A percentile compares a stretch with the other conserved stretches of the same genome.
These are phyloP conservation scores for Caretta caretta DNA, from an alignment of 2,113 vertebrate genomes.

Conservation along the genomic window DNA sequence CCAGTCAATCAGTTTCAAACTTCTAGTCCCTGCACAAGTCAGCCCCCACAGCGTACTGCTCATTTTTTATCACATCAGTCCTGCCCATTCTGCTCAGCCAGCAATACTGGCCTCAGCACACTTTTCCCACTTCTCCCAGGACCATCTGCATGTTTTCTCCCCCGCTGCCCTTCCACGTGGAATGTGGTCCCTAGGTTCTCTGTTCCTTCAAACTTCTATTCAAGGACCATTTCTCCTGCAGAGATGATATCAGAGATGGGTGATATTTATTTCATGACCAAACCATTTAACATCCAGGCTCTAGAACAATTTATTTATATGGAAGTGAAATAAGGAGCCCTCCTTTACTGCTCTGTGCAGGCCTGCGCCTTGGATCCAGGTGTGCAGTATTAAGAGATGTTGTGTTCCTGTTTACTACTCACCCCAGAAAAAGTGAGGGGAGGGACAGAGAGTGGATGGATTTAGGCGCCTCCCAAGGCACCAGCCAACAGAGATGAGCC, in stretches of 20 bases:
- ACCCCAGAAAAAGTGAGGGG: not conserved
- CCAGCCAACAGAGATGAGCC: not conserved
- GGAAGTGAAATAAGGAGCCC: too few relatives aligned
- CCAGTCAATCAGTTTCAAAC: too few relatives aligned
- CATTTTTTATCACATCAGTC: too few relatives aligned
- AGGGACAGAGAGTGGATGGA: accelerated
- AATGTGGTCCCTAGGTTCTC: too few relatives aligned
- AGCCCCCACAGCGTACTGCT: too few relatives aligned
- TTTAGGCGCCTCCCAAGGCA: accelerated
- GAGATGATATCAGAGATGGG: not conserved
- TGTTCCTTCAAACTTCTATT: too few relatives aligned
- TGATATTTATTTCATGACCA: not conserved
- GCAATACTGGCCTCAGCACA: too few relatives aligned
- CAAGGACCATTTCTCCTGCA: not conserved
- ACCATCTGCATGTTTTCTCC: not conserved
- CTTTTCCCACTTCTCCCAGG: not conserved
- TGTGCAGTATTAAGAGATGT: accelerated
- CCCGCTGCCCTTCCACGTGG: too few relatives aligned
- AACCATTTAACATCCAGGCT: not conserved
- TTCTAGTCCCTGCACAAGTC: too few relatives aligned
- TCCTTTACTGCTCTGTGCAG: not conserved
- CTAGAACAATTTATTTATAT: not conserved
- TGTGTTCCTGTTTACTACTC: not conserved
- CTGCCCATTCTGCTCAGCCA: too few relatives aligned
- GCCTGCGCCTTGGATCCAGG: not conserved